Conservation (phyloP, 2,113 vertebrate genomes). For the Brienomyrus longianalis region DNA sequence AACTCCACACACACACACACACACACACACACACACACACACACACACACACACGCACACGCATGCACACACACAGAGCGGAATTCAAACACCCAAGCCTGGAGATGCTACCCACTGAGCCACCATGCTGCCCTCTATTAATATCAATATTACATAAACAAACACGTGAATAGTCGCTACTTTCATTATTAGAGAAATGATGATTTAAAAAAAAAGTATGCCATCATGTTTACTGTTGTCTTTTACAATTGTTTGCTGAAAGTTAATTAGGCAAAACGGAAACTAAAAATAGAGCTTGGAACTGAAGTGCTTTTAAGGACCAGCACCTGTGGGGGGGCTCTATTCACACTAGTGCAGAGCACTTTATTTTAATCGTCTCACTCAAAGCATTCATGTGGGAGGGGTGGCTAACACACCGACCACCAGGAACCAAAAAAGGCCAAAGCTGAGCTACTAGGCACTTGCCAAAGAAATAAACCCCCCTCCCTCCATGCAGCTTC, state of each 20-base stretch:
- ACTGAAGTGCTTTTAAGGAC: not conserved
- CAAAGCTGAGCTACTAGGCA: not conserved
- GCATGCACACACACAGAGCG: not conserved
- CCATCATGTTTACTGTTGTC: not conserved
- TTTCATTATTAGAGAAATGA: slow-evolving; percentile 9
- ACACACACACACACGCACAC: not conserved
- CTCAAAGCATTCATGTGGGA: not conserved
- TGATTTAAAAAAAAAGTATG: not conserved
- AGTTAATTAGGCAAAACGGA: slow-evolving; percentile 7
- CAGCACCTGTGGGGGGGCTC: not conserved
- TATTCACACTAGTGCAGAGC: not conserved
- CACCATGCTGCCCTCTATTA: not conserved
- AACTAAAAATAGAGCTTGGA: not conserved
- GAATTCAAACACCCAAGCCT: not conserved
- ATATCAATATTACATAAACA: not conserved
- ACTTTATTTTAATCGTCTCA: not conserved
- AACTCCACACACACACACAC: not conserved
- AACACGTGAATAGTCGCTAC: not conserved
- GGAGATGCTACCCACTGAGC: not conserved
- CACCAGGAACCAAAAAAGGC: not conserved
- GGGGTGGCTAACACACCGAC: not conserved
- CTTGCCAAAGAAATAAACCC: not conserved
- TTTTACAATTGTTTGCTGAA: not conserved
- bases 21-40: not conserved
- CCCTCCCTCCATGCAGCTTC: not conserved